These are phyloP conservation scores for Pyrocoelia pectoralis DNA, from an alignment of 2,888 invertebrate genomes.

Conservation along the genomic window DNA sequence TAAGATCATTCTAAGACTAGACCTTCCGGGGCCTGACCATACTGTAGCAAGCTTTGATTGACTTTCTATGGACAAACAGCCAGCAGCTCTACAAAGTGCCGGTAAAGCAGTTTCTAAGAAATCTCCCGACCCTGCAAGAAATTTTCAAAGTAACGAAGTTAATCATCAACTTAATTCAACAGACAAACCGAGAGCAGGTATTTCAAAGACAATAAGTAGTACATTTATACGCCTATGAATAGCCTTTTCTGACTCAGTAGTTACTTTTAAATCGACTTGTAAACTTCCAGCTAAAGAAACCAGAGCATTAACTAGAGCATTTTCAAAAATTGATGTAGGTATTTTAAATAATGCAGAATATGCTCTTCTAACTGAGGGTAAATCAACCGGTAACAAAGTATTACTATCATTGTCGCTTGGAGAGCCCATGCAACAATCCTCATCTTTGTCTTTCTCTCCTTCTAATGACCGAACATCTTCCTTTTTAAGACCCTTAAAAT, in stretches of 20 bases:
- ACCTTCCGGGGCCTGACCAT: conserved; percentile 71
- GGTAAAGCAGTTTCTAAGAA: conserved; percentile 85
- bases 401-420: conserved; percentile 46
- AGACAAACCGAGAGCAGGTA: conserved; percentile 55
- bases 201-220: conserved; percentile 58
- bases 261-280: conserved; percentile 70
- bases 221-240: conserved; percentile 69
- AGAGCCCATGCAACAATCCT: conserved; percentile 71
- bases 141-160: not conserved
- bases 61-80: conserved; percentile 74
- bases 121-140: conserved; percentile 72
- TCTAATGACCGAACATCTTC: conserved; percentile 77
- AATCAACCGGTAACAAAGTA: conserved; percentile 67
- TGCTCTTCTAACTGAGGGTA: conserved; percentile 74
- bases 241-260: conserved; percentile 46
- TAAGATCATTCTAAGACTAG: conserved; percentile 70
- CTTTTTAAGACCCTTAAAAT: conserved; percentile 68
- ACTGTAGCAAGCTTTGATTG: conserved; percentile 83
- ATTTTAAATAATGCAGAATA: conserved; percentile 62
- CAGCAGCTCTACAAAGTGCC: conserved; percentile 78
- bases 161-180: not conserved
- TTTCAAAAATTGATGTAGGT: conserved; percentile 57
- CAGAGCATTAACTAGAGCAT: conserved; percentile 78
- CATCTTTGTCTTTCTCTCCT: conserved; percentile 87
- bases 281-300: conserved; percentile 76